Evolutionary conservation across 2,797 vertebrate genomes (phyloP).

Genomic region (Cuculus canorus): DNA sequence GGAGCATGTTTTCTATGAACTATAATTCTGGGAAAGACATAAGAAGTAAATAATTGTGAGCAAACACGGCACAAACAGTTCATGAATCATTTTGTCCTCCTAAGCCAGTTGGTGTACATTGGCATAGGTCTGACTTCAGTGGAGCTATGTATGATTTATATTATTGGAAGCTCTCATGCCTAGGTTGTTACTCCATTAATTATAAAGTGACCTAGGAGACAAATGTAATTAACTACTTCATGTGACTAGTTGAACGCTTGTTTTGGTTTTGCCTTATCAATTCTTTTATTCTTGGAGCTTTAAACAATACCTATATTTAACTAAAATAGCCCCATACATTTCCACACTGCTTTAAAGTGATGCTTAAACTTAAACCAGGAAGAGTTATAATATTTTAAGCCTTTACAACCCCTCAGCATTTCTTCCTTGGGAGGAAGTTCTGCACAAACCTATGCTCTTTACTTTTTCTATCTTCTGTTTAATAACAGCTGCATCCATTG

Average conservation of each 20-base stretch:
- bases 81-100: background rate
- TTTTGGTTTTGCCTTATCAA: background rate
- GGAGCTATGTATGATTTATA: background rate
- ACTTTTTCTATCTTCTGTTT: background rate
- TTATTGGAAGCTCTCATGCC: background rate
- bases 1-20: background rate
- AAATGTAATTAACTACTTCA: background rate
- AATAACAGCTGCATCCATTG: background rate
- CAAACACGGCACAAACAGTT: background rate
- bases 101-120: background rate
- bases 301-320: background rate
- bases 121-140: background rate
- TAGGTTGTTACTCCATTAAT: background rate
- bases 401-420: background rate
- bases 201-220: background rate
- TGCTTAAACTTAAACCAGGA: background rate
- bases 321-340: background rate
- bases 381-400: background rate
- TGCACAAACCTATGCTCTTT: background rate
- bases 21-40: background rate
- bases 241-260: background rate
- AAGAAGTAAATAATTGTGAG: background rate
- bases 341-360: background rate
- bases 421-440: background rate
- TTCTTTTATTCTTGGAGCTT: background rate